phyloP scores from a whole-genome alignment of 2,113 vertebrate species.

The Amphilophus citrinellus region DNA sequence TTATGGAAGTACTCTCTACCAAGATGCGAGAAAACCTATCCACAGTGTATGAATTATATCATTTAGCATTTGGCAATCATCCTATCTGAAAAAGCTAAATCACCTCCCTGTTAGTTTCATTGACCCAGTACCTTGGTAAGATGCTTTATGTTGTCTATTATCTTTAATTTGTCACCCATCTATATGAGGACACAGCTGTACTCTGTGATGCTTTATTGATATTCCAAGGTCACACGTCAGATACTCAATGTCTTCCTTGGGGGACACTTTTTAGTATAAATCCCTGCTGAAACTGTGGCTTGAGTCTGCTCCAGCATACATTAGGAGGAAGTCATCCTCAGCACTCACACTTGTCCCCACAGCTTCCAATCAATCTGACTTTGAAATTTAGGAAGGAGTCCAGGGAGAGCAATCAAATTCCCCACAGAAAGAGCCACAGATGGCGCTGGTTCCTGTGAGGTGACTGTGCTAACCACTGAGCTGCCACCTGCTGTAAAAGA shows the following conservation, averaged over 20 bases:
- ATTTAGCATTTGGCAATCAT: background rate
- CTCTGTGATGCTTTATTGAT: slow-evolving; percentile 8
- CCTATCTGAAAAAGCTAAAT: background rate
- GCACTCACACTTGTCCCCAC: slow-evolving; percentile 17
- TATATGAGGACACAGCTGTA: slow-evolving; percentile 12
- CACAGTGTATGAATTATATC: background rate
- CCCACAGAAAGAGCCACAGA: slow-evolving; percentile 25
- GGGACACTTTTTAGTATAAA: slow-evolving; percentile 31
- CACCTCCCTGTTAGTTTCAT: background rate
- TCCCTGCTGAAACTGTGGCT: slow-evolving; percentile 35
- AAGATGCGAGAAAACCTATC: background rate
- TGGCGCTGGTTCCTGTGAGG: background rate
- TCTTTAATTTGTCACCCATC: background rate
- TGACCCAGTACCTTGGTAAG: background rate
- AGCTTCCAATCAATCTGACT: slow-evolving; percentile 58
- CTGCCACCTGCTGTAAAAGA: slow-evolving; percentile 37
- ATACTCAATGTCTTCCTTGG: slow-evolving; percentile 17
- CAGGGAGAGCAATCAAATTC: slow-evolving; percentile 56
- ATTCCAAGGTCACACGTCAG: slow-evolving; percentile 38
- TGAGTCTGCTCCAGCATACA: slow-evolving; percentile 47
- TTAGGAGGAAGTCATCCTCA: slow-evolving; percentile 34
- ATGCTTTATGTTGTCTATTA: background rate
- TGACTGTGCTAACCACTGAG: slow-evolving; percentile 25
- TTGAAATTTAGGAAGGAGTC: slow-evolving; percentile 44
- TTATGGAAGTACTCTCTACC: background rate